A percentile compares a stretch with the other conserved stretches of the same genome.
phyloP scores from a whole-genome alignment of 2,113 vertebrate species.

The Clarias batrachus region DNA sequence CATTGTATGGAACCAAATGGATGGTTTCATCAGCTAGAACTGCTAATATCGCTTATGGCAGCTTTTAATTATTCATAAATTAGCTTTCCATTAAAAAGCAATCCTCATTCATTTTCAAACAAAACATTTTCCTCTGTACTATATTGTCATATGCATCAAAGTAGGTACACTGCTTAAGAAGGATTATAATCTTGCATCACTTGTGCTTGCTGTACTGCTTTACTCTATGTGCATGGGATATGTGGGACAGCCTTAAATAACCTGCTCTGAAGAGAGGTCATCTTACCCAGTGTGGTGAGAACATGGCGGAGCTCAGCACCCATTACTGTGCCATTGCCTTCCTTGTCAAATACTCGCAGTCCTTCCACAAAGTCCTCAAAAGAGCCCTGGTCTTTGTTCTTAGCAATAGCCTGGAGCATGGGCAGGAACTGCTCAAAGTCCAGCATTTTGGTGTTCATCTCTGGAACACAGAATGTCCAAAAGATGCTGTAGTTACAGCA shows the following conservation, averaged over 20 bases:
- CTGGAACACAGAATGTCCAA: constrained; percentile 63
- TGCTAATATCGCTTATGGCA: neutral
- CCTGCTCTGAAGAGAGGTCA: neutral
- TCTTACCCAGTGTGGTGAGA: constrained; percentile 86
- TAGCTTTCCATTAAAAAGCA: neutral
- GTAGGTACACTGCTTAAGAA: neutral
- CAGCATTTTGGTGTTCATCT: constrained; percentile 88
- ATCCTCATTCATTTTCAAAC: neutral
- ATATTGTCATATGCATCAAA: neutral
- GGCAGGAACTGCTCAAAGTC: constrained; percentile 96
- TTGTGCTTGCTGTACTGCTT: neutral
- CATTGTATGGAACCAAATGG: neutral
- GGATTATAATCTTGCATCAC: neutral
- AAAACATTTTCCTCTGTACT: neutral
- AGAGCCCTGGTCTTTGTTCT: constrained; percentile 95
- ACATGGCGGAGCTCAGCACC: constrained; percentile 93
- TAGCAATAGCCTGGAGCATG: constrained; percentile 92
- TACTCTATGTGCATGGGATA: neutral
- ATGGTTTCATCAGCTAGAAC: neutral
- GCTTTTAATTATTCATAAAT: neutral
- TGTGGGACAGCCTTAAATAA: constrained; percentile 33
- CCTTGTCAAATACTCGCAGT: constrained; percentile 92
- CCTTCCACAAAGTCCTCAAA: constrained; percentile 94
- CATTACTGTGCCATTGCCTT: constrained; percentile 95
- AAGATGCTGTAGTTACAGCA: neutral